Percentiles rank a stretch among this genome's conserved stretches.
Evolutionary conservation across 2,888 invertebrate species (phyloP).

Genomic region (Habroteleia sp.): DNA sequence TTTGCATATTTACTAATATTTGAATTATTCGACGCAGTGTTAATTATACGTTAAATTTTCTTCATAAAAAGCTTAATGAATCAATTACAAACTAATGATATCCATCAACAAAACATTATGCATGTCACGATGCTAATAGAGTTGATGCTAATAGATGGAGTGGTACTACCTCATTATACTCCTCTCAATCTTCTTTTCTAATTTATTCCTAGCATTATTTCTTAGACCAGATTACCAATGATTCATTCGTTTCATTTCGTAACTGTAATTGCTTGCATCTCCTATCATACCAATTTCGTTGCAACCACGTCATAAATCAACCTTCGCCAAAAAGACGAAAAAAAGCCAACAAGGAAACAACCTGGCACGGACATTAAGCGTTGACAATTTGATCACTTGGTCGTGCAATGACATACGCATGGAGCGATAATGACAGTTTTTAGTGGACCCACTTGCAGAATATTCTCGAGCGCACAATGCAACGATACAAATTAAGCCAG

Average conservation of each 20-base stretch:
- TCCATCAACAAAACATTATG: conserved; percentile 14
- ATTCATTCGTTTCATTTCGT: conserved; percentile 30
- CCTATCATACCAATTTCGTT: conserved; percentile 31
- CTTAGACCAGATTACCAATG: conserved; percentile 16
- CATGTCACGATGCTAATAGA: conserved; percentile 14
- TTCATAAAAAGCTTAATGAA: not conserved
- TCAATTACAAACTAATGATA: conserved; percentile 16
- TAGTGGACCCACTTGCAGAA: conserved; percentile 34
- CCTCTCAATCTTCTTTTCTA: conserved; percentile 32
- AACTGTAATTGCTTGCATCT: conserved; percentile 27
- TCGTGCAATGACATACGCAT: conserved; percentile 43
- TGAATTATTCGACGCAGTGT: too few species aligned
- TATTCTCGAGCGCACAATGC: conserved; percentile 38
- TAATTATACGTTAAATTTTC: too few species aligned
- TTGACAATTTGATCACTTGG: conserved; percentile 52
- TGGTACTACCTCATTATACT: conserved; percentile 21
- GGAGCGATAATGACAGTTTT: conserved; percentile 57
- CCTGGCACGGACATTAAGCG: conserved; percentile 32
- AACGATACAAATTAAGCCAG: conserved; percentile 53
- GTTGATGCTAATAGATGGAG: conserved; percentile 20
- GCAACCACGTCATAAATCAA: conserved; percentile 34
- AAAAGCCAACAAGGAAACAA: conserved; percentile 25
- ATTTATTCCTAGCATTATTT: conserved; percentile 36
- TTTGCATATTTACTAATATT: too few species aligned
- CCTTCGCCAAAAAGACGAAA: conserved; percentile 22